Conservation (phyloP, 2,113 vertebrate species). For the Circaetus gallicus region DNA sequence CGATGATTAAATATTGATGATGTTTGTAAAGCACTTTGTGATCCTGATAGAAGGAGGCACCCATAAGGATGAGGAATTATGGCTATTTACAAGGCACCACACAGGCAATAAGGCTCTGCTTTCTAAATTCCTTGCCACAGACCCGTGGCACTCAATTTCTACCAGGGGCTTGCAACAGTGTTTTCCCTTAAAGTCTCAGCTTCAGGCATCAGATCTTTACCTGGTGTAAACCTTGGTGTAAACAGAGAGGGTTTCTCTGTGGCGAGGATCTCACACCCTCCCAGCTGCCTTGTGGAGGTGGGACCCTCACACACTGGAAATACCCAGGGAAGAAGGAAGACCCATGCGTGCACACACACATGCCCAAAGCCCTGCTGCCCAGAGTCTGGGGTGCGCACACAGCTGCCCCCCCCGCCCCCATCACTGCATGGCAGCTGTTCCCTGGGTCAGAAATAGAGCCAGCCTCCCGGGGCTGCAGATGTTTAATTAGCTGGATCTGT, state of each 20-base stretch:
- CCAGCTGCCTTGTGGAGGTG: not conserved
- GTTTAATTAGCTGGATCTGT: not conserved
- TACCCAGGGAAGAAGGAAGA: not conserved
- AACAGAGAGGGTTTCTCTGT: not conserved
- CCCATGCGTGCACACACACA: too few relatives aligned
- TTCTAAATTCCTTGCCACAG: not conserved
- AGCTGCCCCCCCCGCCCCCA: fast-evolving
- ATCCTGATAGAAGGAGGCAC: constrained; percentile 1
- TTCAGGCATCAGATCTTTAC: not conserved
- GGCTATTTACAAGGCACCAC: not conserved
- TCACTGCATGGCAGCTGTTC: not conserved
- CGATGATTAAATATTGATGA: not conserved
- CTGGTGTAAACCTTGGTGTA: not conserved
- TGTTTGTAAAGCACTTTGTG: constrained; percentile 15
- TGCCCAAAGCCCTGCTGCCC: not conserved
- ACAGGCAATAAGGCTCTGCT: not conserved
- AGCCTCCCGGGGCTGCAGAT: not conserved
- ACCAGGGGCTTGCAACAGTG: not conserved
- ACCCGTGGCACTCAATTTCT: not conserved
- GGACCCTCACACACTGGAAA: not conserved
- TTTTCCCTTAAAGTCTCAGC: not conserved
- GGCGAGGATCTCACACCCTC: not conserved
- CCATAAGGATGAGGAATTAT: not conserved
- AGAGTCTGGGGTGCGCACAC: not conserved
- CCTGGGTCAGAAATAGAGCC: not conserved